Percentiles rank a stretch among this genome's conserved stretches.
phyloP scores from a whole-genome alignment of 2,113 vertebrate species.

The Kryptolebias marmoratus region DNA sequence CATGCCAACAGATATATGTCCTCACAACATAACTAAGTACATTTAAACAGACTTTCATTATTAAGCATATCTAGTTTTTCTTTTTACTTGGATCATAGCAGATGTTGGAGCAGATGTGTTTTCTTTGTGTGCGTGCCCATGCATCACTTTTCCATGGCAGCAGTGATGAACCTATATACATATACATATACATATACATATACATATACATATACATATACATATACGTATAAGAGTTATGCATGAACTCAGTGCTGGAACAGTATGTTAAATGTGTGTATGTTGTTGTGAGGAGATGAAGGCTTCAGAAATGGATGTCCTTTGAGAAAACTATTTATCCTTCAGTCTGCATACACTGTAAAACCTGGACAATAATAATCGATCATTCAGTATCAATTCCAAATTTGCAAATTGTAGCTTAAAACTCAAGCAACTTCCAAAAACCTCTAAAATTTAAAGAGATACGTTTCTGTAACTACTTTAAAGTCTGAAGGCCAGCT shows the following conservation, averaged over 20 bases:
- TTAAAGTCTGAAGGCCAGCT: too few relatives aligned
- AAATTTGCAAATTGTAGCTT: too few relatives aligned
- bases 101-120: slow-evolving; percentile 60
- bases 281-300: neutral
- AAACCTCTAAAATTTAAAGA: too few relatives aligned
- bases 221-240: neutral
- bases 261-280: neutral
- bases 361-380: too few relatives aligned
- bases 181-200: too few relatives aligned
- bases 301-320: too few relatives aligned
- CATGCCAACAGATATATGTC: neutral
- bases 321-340: too few relatives aligned
- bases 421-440: too few relatives aligned
- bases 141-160: slow-evolving; percentile 16
- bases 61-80: slow-evolving; percentile 27
- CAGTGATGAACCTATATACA: neutral
- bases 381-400: too few relatives aligned
- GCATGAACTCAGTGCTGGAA: neutral
- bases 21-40: slow-evolving; percentile 6
- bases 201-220: too few relatives aligned
- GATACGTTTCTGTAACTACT: too few relatives aligned
- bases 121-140: slow-evolving; percentile 28
- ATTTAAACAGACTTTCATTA: slow-evolving; percentile 16
- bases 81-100: slow-evolving; percentile 33
- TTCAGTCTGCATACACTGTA: too few relatives aligned